A percentile compares a stretch with the other conserved stretches of the same genome.
These are phyloP conservation scores for Ophthalmolycus amberensis DNA, from an alignment of 2,113 vertebrate species.

Conservation along the genomic window DNA sequence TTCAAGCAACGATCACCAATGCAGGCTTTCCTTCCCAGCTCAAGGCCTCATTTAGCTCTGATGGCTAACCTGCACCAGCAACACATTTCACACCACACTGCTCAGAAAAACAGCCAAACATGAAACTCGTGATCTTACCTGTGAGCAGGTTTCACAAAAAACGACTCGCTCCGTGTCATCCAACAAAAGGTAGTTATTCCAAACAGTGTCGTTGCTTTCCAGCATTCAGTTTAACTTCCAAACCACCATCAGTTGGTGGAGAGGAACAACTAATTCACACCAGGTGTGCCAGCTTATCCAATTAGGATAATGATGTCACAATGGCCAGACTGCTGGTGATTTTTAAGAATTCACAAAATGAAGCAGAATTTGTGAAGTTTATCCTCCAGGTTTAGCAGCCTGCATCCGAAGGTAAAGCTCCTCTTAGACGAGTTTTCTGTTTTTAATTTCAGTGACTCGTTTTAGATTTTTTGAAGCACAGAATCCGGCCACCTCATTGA, in stretches of 20 bases:
- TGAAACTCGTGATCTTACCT: neutral
- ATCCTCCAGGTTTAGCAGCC: too few relatives aligned
- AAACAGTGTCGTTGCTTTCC: neutral
- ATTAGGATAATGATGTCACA: constrained; percentile 39
- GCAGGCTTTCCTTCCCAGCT: too few relatives aligned
- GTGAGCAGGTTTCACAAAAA: neutral
- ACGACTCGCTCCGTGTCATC: neutral
- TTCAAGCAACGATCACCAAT: neutral
- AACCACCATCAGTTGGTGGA: neutral
- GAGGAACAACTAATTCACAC: constrained; percentile 7
- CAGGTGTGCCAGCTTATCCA: constrained; percentile 47
- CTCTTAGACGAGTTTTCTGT: too few relatives aligned
- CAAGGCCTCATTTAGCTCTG: neutral
- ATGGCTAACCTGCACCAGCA: neutral
- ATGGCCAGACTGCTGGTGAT: neutral
- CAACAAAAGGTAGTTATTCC: neutral
- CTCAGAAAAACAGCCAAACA: neutral
- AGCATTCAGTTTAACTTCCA: neutral
- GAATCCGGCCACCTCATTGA: neutral
- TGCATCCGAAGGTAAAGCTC: too few relatives aligned
- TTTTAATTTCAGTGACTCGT: too few relatives aligned
- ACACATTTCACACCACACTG: neutral
- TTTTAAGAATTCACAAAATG: neutral
- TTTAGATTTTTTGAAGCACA: neutral
- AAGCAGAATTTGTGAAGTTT: too few relatives aligned